Evolutionary conservation across 1,140 invertebrate species (phyloP).

Genomic region (Megathymus violae): DNA sequence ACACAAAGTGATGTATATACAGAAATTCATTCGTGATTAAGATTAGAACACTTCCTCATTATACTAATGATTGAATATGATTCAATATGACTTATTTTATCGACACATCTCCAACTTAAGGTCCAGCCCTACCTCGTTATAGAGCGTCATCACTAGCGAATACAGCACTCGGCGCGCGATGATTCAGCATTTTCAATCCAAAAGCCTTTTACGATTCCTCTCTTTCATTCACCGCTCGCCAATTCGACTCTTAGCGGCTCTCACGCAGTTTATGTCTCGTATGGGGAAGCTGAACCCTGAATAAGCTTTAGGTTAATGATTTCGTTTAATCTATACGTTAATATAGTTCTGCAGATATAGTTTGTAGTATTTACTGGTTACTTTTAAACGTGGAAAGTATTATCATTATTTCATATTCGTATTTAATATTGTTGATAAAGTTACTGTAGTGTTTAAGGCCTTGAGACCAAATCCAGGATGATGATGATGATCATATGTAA

Average conservation of each 20-base stretch:
- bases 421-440: too few species aligned
- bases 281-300: constrained; percentile 39
- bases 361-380: too few species aligned
- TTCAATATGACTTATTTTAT: background rate
- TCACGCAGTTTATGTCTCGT: constrained; percentile 48
- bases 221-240: constrained; percentile 63
- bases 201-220: constrained; percentile 77
- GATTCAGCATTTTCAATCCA: constrained; percentile 78
- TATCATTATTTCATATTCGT: too few species aligned
- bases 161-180: constrained; percentile 57
- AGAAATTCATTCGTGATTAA: too few species aligned
- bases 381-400: too few species aligned
- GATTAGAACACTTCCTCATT: too few species aligned
- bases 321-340: background rate
- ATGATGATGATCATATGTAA: too few species aligned
- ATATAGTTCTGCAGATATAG: too few species aligned
- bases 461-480: too few species aligned
- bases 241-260: constrained; percentile 56
- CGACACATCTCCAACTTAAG: background rate
- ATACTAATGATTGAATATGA: too few species aligned
- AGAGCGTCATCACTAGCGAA: constrained; percentile 67
- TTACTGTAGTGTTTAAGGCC: too few species aligned
- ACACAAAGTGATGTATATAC: too few species aligned
- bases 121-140: constrained; percentile 66
- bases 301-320: constrained; percentile 17